Evolutionary conservation across 2,113 vertebrate species (phyloP).

Genomic region (Cnemophilus loriae): DNA sequence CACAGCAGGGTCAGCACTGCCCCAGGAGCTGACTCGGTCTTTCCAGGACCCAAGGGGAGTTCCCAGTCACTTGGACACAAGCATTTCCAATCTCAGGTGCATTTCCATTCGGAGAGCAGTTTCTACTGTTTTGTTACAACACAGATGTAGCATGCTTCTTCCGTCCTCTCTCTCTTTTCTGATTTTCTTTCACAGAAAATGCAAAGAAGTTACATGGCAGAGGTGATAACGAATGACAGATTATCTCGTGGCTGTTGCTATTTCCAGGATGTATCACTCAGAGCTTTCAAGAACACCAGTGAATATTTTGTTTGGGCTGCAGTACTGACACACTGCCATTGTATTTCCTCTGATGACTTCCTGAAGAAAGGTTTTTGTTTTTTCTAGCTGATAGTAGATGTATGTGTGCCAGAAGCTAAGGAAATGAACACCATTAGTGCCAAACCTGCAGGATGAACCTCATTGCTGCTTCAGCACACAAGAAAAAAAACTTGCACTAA

Average conservation of each 20-base stretch:
- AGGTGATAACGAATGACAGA: neutral
- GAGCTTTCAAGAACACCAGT: neutral
- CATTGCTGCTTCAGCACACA: neutral
- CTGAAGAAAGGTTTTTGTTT: neutral
- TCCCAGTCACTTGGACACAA: neutral
- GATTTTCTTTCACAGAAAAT: neutral
- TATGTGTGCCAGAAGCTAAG: neutral
- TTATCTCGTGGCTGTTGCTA: neutral
- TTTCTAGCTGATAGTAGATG: neutral
- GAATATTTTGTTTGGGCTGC: neutral
- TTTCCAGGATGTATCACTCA: neutral
- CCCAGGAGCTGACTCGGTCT: neutral
- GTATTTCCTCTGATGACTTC: constrained; percentile 23
- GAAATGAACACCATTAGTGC: neutral
- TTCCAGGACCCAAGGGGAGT: neutral
- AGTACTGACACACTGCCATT: neutral
- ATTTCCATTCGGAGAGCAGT: neutral
- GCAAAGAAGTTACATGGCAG: neutral
- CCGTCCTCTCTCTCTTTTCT: neutral
- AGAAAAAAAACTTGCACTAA: neutral
- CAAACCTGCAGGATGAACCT: neutral
- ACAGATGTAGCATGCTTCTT: neutral
- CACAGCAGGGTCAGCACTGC: neutral
- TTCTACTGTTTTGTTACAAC: neutral
- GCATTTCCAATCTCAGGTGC: neutral